A percentile compares a stretch with the other conserved stretches of the same genome.
These are phyloP conservation scores for Lepidochrysops patricia DNA, from an alignment of 2,888 invertebrate genomes.

Conservation along the genomic window DNA sequence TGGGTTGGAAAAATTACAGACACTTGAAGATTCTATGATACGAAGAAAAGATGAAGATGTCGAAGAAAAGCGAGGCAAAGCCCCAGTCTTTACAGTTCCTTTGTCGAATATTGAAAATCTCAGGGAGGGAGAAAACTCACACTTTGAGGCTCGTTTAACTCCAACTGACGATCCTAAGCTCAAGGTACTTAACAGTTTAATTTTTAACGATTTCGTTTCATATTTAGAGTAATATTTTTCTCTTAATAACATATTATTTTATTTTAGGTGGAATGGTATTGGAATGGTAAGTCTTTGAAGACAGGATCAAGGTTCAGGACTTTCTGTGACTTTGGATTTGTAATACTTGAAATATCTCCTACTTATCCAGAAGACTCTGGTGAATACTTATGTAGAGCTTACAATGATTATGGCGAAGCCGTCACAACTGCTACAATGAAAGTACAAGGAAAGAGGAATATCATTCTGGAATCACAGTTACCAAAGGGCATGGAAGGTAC, in stretches of 20 bases:
- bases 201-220: too few species aligned
- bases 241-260: too few species aligned
- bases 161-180: constrained; percentile 94
- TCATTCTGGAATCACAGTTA: constrained; percentile 92
- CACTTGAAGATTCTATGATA: constrained; percentile 91
- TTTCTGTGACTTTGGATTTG: constrained; percentile 98
- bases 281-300: constrained; percentile 91
- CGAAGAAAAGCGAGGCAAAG: constrained; percentile 85
- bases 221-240: too few species aligned
- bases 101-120: constrained; percentile 89
- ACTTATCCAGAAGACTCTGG: constrained; percentile 98
- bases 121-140: constrained; percentile 92
- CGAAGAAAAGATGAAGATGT: constrained; percentile 82
- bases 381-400: constrained; percentile 90
- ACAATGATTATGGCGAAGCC: constrained; percentile 92
- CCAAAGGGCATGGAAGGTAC: constrained; percentile 95
- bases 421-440: constrained; percentile 92
- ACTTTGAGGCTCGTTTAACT: constrained; percentile 91
- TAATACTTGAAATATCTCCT: constrained; percentile 96
- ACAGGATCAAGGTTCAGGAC: constrained; percentile 95
- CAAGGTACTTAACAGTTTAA: constrained; percentile 65
- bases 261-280: constrained; percentile 90
- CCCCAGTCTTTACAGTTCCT: constrained; percentile 92
- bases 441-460: constrained; percentile 92
- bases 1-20: constrained; percentile 93